Evolutionary conservation across 30 jellyfish, hydroid and myxozoan genomes (phyloP), one percentile per base, ranked within the genome.

Genomic region (Nemopilema nomurai): DNA sequence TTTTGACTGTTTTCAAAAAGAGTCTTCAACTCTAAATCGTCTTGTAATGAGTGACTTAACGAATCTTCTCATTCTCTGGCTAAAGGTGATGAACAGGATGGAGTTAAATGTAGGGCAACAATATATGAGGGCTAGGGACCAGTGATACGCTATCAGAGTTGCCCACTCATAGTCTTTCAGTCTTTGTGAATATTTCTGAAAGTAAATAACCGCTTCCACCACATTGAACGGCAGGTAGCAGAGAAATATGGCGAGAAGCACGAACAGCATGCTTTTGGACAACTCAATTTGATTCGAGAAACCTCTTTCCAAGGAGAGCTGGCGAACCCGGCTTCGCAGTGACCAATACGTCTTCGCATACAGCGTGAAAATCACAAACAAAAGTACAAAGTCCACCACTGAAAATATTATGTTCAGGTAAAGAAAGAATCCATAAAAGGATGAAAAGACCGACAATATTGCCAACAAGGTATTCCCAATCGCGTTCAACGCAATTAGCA

Each of bases 41-140:
- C 20, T 51, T 51, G 67, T 21, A 32, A 71, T 25, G 51, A 74
- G 26, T 18, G 72, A 23, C 20, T 24, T 24, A 1, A 29, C 70
- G 13, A 25, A 74, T n/a, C 52, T 31, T 27, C 84, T 32, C 24
- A 74, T 74, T 31, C 71, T 32, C 73, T 33, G 49, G 33, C 51
- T 74, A 19, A 41, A 74, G 32, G 28, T 17, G 13, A 49, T 49
- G 69, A 74, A 74, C 0, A 74, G 23, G 33, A 74, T 52, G 31
- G 84, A 66, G 33, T 74, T 74, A 71, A 66, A 41, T 23, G 84
- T 17, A 41, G 84, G 84, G 33, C 57, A 31, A 31, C 84, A 74
- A 24, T 30, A 49, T 9, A 74, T 49, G 18, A 49, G 28, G 16
- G 41, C 27, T 3, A 74, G 33, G 0, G 84, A 32, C 84, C 84